A percentile compares a stretch with the other conserved stretches of the same genome.
These are phyloP conservation scores for Doryteuthis pealeii DNA, from an alignment of 1,140 invertebrate species.

Conservation along the genomic window DNA sequence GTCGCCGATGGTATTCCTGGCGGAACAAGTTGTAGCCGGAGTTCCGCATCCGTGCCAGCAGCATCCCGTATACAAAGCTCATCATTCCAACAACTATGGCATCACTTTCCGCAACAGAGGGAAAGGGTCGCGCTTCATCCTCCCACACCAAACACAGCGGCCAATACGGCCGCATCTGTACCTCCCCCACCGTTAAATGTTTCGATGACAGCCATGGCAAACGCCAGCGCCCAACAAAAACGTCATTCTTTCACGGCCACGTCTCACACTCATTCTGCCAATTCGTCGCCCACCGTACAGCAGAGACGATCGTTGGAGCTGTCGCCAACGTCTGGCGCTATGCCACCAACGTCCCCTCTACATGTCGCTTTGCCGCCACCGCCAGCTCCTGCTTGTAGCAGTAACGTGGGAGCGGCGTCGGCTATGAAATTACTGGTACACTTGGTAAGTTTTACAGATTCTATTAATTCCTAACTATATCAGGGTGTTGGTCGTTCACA, in stretches of 20 bases:
- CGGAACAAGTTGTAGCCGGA: no score
- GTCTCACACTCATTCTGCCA: conserved; percentile 26
- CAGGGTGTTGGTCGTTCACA: no score
- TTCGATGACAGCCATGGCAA: conserved; percentile 4
- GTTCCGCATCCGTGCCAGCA: not conserved
- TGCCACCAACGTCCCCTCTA: not conserved
- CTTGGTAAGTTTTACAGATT: not conserved
- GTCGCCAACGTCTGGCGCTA: not conserved
- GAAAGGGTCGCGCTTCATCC: conserved; percentile 18
- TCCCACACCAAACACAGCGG: conserved; percentile 14
- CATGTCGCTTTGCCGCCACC: not conserved
- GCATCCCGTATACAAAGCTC: not conserved
- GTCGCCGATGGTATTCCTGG: conserved; percentile 15
- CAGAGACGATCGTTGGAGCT: conserved; percentile 43
- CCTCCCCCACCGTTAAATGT: conserved; percentile 13
- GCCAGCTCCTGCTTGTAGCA: conserved; percentile 19
- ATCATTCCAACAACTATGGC: not conserved
- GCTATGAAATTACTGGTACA: not conserved
- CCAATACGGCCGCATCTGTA: conserved; percentile 11
- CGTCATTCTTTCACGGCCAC: conserved; percentile 46
- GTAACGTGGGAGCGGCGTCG: not conserved
- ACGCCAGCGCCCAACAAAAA: conserved; percentile 35
- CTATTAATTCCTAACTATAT: no score
- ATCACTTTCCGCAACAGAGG: not conserved
- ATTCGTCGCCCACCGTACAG: conserved; percentile 27